Conservation (phyloP, 2,888 invertebrate species). For the Celastrina argiolus region DNA sequence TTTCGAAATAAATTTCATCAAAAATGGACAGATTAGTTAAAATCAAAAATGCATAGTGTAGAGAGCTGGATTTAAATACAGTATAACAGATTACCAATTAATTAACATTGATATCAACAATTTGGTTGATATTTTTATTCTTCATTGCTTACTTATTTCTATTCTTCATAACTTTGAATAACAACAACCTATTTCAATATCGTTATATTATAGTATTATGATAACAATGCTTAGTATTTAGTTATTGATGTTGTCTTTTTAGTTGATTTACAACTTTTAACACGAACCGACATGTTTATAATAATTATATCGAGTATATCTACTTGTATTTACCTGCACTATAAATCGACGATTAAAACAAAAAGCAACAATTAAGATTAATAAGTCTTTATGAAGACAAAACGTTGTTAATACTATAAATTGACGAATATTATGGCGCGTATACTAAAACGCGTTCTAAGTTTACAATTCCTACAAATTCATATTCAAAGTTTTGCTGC, state of each 20-base stretch:
- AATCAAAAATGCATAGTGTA: constrained; percentile 45
- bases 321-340: neutral
- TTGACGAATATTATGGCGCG: constrained; percentile 2
- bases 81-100: constrained; percentile 28
- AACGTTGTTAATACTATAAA: constrained; percentile 6
- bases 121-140: neutral
- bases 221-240: neutral
- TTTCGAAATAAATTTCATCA: constrained; percentile 65
- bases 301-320: constrained; percentile 4
- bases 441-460: constrained; percentile 8
- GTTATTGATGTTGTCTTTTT: neutral
- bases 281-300: neutral
- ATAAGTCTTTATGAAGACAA: constrained; percentile 2
- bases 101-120: constrained; percentile 36
- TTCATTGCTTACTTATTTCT: neutral
- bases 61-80: constrained; percentile 68
- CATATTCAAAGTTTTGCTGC: neutral
- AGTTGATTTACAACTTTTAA: constrained; percentile 12
- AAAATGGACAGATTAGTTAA: constrained; percentile 68
- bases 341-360: neutral
- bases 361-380: neutral
- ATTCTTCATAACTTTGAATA: neutral
- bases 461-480: neutral
- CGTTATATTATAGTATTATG: neutral
- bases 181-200: neutral